Evolutionary conservation across 2,797 vertebrate genomes (phyloP).

Genomic region (Brachyalestes nurse): DNA sequence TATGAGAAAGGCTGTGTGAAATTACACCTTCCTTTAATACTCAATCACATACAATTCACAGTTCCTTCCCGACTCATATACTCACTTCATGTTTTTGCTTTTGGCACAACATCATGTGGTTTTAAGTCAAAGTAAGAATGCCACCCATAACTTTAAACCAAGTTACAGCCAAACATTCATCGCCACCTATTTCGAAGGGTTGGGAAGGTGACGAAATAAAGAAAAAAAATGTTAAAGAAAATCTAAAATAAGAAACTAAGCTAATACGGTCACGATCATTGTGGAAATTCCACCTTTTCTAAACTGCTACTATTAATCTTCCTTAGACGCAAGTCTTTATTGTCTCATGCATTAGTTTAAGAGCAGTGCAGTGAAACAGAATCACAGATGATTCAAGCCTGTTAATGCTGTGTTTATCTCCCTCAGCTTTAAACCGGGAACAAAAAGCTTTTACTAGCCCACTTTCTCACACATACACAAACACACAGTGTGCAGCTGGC

Average conservation of each 20-base stretch:
- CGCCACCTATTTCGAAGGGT: neutral
- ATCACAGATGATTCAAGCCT: constrained; percentile 68
- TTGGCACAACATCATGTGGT: neutral
- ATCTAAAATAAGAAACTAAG: neutral
- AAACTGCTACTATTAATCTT: neutral
- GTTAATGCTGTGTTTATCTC: constrained; percentile 82
- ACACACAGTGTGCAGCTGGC: constrained; percentile 33
- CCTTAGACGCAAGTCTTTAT: neutral
- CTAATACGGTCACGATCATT: neutral
- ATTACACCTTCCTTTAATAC: neutral
- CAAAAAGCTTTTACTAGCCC: constrained; percentile 21
- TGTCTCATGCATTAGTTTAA: constrained; percentile 6
- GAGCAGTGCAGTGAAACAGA: neutral
- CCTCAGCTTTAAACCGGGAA: constrained; percentile 42
- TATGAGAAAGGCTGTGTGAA: neutral
- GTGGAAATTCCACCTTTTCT: constrained; percentile 3
- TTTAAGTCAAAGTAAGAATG: neutral
- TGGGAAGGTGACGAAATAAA: neutral
- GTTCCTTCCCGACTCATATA: neutral
- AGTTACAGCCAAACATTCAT: too few species aligned
- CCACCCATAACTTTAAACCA: neutral
- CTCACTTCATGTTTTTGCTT: neutral
- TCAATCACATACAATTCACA: neutral
- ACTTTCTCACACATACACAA: constrained; percentile 10
- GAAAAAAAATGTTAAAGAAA: neutral